Conservation (phyloP, 2,113 vertebrate genomes). For the Rana temporaria region DNA sequence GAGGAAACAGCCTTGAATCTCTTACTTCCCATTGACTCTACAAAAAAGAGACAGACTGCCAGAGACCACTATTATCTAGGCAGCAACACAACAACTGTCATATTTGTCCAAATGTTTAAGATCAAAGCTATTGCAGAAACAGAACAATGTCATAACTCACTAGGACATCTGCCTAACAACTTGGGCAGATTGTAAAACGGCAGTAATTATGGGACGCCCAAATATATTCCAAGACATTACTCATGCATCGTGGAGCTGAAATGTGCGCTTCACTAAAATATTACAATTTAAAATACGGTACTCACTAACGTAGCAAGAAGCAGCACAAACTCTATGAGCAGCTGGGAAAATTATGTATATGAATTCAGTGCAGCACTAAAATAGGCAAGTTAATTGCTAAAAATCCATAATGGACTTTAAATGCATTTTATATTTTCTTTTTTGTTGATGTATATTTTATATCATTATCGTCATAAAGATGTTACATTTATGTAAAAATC, state of each 20-base stretch:
- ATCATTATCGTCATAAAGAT: no score
- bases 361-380: no score
- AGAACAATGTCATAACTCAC: slow-evolving; percentile 12
- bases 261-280: neutral
- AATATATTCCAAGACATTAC: slow-evolving; percentile 7
- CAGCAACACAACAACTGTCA: neutral
- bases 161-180: slow-evolving; percentile 4
- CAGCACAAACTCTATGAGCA: no score
- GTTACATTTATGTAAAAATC: no score
- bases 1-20: neutral
- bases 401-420: no score
- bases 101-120: neutral
- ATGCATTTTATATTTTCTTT: no score
- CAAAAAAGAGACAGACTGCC: neutral
- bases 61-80: neutral
- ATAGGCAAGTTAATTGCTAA: no score
- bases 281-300: no score
- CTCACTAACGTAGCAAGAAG: no score
- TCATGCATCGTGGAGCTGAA: slow-evolving; percentile 13
- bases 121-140: slow-evolving; percentile 8
- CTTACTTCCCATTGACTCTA: neutral
- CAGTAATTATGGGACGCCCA: no score
- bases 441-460: no score
- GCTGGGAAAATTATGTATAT: no score
- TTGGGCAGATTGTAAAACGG: slow-evolving; percentile 19